These are phyloP conservation scores for Tillus elongatus DNA, from an alignment of 2,888 invertebrate genomes.

Conservation along the genomic window DNA sequence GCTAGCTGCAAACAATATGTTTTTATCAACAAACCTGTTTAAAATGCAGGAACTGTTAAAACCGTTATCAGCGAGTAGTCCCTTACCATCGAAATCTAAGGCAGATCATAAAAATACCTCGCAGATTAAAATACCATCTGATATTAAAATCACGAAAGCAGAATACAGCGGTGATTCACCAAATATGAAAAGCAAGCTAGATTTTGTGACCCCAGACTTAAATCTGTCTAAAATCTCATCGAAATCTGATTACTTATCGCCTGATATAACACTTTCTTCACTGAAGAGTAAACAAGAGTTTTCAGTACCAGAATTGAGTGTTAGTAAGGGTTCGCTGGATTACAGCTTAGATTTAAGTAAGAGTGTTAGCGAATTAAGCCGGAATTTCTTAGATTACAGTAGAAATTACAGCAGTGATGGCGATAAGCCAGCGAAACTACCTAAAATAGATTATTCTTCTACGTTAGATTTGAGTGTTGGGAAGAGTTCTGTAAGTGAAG, in stretches of 20 bases:
- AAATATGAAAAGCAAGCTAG: conserved; percentile 43
- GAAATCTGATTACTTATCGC: conserved; percentile 15
- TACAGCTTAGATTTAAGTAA: conserved; percentile 42
- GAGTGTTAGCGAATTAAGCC: conserved; percentile 25
- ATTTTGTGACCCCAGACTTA: conserved; percentile 41
- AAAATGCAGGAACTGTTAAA: conserved; percentile 62
- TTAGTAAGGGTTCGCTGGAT: conserved; percentile 40
- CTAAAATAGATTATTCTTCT: conserved; percentile 47
- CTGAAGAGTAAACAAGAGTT: conserved; percentile 25
- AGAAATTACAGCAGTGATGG: conserved; percentile 24
- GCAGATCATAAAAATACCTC: conserved; percentile 16
- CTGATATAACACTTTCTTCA: conserved; percentile 19
- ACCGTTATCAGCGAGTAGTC: conserved; percentile 51
- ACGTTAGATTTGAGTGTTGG: conserved; percentile 45
- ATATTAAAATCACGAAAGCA: conserved; percentile 39
- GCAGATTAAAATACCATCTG: conserved; percentile 28
- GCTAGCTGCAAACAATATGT: conserved; percentile 69
- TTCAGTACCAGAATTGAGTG: conserved; percentile 41
- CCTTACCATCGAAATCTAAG: conserved; percentile 36
- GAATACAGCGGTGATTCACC: conserved; percentile 45
- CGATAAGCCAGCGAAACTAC: conserved; percentile 51
- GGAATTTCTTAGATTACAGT: conserved; percentile 31
- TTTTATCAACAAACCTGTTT: conserved; percentile 57
- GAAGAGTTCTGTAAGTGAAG: conserved; percentile 26
- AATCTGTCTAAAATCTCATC: conserved; percentile 34